Evolutionary conservation across 35 echinoderm and acorn worm species (phyloP), one percentile per base, ranked within the genome.

Genomic region (Hemicentrotus pulcherrimus): DNA sequence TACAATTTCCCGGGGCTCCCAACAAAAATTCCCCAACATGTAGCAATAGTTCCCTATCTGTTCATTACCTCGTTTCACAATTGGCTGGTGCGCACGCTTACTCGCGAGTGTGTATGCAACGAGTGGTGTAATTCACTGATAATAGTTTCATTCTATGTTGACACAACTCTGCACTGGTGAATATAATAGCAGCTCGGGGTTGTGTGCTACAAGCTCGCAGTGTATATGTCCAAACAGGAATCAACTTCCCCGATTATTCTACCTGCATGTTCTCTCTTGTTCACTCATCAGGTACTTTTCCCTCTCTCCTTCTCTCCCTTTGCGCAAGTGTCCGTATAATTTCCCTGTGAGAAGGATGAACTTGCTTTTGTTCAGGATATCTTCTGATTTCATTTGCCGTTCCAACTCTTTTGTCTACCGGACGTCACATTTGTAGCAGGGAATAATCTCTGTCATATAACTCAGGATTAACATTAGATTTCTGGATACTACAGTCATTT

Each of bases 131-230:
- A 90, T 90, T 90, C 88, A 33, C 88, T 47, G 88, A 90, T 90
- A 90, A 90, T 93, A 47, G 91, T 93, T 93, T 93, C 91, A 93
- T 93, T 93, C 30, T 48, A 14, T 93, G 91, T 93, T 93, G 32
- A 93, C 91, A 93, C 41, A 93, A 47, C 46, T 46, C 48, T 50
- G 6, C 65, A 28, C 65, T 28, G 65, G 65, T 78, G 65, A 78
- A 78, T 78, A 78, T 78, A 28, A 28, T 78, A 8, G 19, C 65
- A 78, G 28, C 65, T 78, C 19, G 19, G 65, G 22, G 24, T 78
- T 78, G 65, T 78, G 22, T 78, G 65, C 65, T 78, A n/a, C 65
- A 7, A 78, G 65, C 28, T 28, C 65, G n/a, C 65, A 9, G 50
- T 55, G 35, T 41, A 55, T 55, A 86, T 22, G 22, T 86, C n/a